Evolutionary conservation across 2,113 vertebrate species (phyloP), one percentile per base, ranked within the genome.

Genomic region (Lycaon pictus): DNA sequence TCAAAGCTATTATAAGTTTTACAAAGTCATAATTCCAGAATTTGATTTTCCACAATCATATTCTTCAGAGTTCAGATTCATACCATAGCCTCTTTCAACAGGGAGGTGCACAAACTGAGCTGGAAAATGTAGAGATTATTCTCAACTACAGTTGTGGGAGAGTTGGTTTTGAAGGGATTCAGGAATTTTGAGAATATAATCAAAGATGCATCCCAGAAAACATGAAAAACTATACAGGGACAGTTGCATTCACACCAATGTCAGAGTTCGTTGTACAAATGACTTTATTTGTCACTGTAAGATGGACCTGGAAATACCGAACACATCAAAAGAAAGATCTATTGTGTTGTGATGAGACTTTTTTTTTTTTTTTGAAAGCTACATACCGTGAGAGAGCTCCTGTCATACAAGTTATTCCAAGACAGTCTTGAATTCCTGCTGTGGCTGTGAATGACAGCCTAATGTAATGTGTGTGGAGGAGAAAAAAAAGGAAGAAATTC

Each of bases 371-470:
- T 97, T 94, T 93, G 76, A 97, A 98, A 98, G 91, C 96, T 96
- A 95, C 87, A 72, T 96, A 95, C 65, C 60, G 7, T 92, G 29
- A 97, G 96, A 81, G 72, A 98, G 93, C 72, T 94, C 82, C 97
- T 98, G 97, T 97, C 97, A 95, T 86, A 74, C 53, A 79, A 86
- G 88, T 95, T 98, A 97, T 98, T 98, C 97, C 89, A 94, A 97
- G 93, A 86, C 97, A 92, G 86, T 74, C 98, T 97, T 96, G 89
- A 87, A 74, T 95, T 93, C 97, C 98, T 96, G 96, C 98, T 98
- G 98, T 95, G 97, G 65, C n/a, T 97, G 74, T 98, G 98, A 99
- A 97, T 98, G 97, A 98, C 98, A 98, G 94, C 79, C 97, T 97
- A 97, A 98, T 96, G 74, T 88, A 97, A 96, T 37, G 7, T 72